Evolutionary conservation across 2,797 vertebrate genomes (phyloP), one percentile per base, ranked within the genome.

Genomic region (Agapornis canus): DNA sequence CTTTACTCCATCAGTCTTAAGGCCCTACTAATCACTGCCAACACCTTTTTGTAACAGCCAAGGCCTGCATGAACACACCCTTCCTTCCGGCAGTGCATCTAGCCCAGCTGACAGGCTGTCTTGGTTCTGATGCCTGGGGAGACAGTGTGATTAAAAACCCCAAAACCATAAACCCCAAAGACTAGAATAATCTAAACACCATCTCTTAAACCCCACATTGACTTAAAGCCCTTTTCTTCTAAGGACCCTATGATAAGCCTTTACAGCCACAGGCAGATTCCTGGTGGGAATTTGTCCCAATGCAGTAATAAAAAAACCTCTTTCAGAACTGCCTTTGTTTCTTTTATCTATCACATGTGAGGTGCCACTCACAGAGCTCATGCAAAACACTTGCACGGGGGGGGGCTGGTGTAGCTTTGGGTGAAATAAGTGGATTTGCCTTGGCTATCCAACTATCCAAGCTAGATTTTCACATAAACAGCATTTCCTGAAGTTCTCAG

Each of bases 401-500:
- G 31, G 47, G 25, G 6, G 78, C 81, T 76, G 35, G 10, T 54
- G 85, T 60, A 47, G 31, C 32, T 92, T 68, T 90, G 73, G 13
- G 18, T 70, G 16, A 69, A 69, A 17, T 76, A 65, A 66, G 9
- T 56, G 6, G 56, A 45, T 68, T 77, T 71, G 66, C 27, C 23
- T 60, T 75, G 66, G 32, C n/a, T 79, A 40, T 27, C 43, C 48
- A 68, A 79, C 29, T 76, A 37, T 35, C 39, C 52, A 68, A 79
- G 82, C 2, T 5, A 75, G 23, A 63, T n/a, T 63, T 87, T 59
- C 54, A 80, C 26, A 87, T 39, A 10, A 80, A 66, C 31, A 80
- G 29, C 11, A 27, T 81, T 82, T 86, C 70, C 43, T 77, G 16
- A 82, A 87, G 37, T 71, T 87, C 47, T 82, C 86, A 45, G 45